Evolutionary conservation across 2,888 invertebrate species (phyloP).

Genomic region (Zele albiditarsus): DNA sequence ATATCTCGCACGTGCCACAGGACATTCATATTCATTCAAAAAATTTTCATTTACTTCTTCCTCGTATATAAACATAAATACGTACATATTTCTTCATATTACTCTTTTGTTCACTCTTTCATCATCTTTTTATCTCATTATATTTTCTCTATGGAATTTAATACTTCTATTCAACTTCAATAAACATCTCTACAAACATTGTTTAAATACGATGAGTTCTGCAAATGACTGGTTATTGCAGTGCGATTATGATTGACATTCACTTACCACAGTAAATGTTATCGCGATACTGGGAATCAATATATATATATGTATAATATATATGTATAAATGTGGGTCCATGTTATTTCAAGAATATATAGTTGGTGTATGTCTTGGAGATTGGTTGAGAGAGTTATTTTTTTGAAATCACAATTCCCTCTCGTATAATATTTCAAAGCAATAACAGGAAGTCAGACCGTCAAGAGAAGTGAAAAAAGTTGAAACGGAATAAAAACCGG

Average conservation of each 20-base stretch:
- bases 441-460: slow-evolving; percentile 34
- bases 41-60: not conserved
- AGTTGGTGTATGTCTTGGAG: not conserved
- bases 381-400: slow-evolving; percentile 26
- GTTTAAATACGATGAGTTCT: not conserved
- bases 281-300: not conserved
- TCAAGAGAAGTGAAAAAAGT: slow-evolving; percentile 26
- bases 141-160: not conserved
- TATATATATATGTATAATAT: no score
- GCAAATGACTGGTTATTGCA: not conserved
- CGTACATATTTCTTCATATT: not conserved
- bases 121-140: not conserved
- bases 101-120: not conserved
- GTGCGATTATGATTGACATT: not conserved
- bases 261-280: not conserved
- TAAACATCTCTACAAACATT: not conserved
- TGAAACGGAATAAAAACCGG: slow-evolving; percentile 11
- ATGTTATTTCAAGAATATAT: not conserved
- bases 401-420: slow-evolving; percentile 24
- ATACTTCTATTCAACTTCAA: not conserved
- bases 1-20: slow-evolving; percentile 1
- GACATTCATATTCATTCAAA: not conserved
- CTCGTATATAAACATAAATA: not conserved
- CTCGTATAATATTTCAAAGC: slow-evolving; percentile 18
- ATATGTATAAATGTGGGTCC: not conserved